Evolutionary conservation across 2,797 vertebrate species (phyloP).

Genomic region (Capromys pilorides): DNA sequence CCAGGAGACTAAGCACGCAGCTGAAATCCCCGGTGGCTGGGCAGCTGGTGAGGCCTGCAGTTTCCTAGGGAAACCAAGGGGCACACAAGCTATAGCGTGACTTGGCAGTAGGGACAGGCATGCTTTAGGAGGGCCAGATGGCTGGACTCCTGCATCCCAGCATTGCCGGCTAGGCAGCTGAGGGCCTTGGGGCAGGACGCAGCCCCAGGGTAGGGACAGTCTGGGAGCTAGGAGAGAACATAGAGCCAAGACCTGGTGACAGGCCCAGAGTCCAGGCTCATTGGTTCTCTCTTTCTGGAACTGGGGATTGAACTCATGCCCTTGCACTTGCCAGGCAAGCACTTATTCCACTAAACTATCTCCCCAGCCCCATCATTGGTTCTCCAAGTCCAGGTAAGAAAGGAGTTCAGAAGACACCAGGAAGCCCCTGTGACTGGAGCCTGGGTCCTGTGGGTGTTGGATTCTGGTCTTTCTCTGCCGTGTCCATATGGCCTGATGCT

Average conservation of each 20-base stretch:
- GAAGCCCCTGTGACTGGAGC: not conserved
- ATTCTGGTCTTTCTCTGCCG: not conserved
- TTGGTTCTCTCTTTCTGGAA: not conserved
- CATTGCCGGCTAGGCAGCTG: not conserved
- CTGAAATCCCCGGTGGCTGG: constrained; percentile 15
- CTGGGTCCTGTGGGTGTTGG: not conserved
- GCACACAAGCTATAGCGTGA: constrained; percentile 42
- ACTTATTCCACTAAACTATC: no score
- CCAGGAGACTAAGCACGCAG: constrained; percentile 64
- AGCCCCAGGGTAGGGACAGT: not conserved
- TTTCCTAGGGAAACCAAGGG: constrained; percentile 76
- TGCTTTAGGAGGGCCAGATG: constrained; percentile 76
- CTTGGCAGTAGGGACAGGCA: constrained; percentile 60
- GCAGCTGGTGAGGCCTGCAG: constrained; percentile 52
- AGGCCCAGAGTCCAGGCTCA: not conserved
- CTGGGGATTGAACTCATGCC: no score
- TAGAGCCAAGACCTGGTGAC: not conserved
- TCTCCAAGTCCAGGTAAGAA: not conserved
- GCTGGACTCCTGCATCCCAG: not conserved
- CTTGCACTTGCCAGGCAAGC: no score
- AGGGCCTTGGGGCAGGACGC: constrained; percentile 20
- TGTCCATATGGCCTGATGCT: not conserved
- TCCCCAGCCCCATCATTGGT: no score
- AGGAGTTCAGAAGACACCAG: not conserved
- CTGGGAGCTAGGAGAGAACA: not conserved